Percentiles rank a stretch among this genome's conserved stretches.
These are phyloP conservation scores for Carassius auratus DNA, from an alignment of 2,113 vertebrate species.

Conservation along the genomic window DNA sequence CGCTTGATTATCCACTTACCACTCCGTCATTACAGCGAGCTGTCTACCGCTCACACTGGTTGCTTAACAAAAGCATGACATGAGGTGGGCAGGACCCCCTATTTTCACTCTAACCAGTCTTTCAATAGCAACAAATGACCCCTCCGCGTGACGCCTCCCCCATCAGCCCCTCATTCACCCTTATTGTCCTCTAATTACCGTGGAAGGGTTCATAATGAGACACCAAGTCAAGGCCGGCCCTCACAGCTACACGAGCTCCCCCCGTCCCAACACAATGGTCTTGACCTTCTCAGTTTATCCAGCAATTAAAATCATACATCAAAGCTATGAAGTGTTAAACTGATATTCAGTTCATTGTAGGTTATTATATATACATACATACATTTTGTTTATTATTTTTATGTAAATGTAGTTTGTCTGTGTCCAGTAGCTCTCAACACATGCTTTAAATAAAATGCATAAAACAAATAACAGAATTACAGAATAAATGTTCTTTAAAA, in stretches of 20 bases:
- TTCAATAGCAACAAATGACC: conserved; percentile 78
- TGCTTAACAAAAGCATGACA: conserved; percentile 86
- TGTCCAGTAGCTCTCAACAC: not conserved
- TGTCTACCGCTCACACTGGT: conserved; percentile 73
- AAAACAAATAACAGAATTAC: not conserved
- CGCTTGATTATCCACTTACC: conserved; percentile 53
- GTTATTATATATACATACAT: no score
- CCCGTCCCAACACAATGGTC: not conserved
- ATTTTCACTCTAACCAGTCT: conserved; percentile 70
- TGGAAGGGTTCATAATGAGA: conserved; percentile 87
- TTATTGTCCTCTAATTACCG: conserved; percentile 92
- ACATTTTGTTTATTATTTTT: no score
- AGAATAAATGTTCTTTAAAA: no score
- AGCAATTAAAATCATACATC: not conserved
- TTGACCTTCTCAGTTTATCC: not conserved
- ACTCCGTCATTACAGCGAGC: conserved; percentile 42
- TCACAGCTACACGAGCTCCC: conserved; percentile 2
- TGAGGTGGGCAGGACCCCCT: conserved; percentile 81
- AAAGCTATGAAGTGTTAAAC: not conserved
- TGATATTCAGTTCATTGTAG: not conserved
- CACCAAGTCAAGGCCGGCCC: conserved; percentile 47
- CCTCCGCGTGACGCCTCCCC: conserved; percentile 82
- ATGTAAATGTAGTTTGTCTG: no score
- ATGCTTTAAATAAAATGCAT: not conserved
- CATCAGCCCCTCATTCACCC: conserved; percentile 85